A percentile compares a stretch with the other conserved stretches of the same genome.
Conservation (phyloP, 2,113 vertebrate genomes). For the Mormoops blainvillei region DNA sequence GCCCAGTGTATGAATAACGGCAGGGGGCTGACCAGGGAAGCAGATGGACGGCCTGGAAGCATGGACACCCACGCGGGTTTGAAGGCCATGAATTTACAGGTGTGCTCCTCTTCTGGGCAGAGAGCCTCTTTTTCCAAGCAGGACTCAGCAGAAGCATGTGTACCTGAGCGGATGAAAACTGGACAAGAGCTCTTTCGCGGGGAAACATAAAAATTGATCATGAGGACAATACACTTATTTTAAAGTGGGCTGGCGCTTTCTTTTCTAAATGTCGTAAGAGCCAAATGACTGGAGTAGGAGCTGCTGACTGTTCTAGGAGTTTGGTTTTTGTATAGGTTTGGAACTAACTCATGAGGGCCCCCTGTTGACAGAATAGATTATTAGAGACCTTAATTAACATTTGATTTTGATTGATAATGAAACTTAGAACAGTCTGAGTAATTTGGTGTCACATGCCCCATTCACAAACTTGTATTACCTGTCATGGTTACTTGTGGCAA, state of each 20-base stretch:
- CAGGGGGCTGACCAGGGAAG: not conserved
- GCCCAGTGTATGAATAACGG: not conserved
- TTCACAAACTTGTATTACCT: not conserved
- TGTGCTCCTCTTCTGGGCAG: not conserved
- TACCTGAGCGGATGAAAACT: not conserved
- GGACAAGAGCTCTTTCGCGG: not conserved
- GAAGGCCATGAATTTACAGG: not conserved
- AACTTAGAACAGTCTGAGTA: not conserved
- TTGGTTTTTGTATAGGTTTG: not conserved
- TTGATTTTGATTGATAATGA: not conserved
- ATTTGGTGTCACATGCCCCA: not conserved
- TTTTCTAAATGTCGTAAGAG: not conserved
- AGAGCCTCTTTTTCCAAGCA: fast-evolving
- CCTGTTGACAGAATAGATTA: not conserved
- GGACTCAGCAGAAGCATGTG: not conserved
- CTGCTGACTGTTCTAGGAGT: not conserved
- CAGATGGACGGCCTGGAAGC: not conserved
- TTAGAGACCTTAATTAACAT: not conserved
- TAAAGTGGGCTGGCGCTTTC: not conserved
- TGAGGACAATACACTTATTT: not conserved
- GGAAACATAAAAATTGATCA: not conserved
- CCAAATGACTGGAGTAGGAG: not conserved
- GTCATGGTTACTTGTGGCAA: not conserved
- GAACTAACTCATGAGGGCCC: not conserved
- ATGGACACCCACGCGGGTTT: no score